A percentile compares a stretch with the other conserved stretches of the same genome.
phyloP scores from a whole-genome alignment of 2,113 vertebrate species.

The Aythya baeri region DNA sequence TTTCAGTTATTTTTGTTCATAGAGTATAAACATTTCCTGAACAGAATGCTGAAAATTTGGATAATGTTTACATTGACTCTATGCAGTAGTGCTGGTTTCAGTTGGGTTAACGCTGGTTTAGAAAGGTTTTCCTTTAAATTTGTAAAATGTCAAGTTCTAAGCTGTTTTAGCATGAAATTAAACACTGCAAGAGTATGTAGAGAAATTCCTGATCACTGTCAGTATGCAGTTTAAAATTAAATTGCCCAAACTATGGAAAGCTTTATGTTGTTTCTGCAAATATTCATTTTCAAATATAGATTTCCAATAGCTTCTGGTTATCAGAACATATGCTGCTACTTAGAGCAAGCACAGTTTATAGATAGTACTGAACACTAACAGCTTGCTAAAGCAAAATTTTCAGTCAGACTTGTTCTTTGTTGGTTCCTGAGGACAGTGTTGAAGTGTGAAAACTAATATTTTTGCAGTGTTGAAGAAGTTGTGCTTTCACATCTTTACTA shows the following conservation, averaged over 20 bases:
- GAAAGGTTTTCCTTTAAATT: not conserved
- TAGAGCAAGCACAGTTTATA: not conserved
- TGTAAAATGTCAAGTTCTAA: not conserved
- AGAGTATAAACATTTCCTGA: not conserved
- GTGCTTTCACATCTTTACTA: not conserved
- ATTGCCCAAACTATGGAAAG: not conserved
- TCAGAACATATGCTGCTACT: conserved; percentile 15
- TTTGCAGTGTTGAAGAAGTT: not conserved
- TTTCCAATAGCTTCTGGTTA: not conserved
- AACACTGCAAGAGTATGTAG: not conserved
- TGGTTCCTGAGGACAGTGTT: not conserved
- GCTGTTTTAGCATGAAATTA: not conserved
- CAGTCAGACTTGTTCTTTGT: not conserved
- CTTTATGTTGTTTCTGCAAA: not conserved
- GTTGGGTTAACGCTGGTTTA: not conserved
- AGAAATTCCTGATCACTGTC: not conserved
- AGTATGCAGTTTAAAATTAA: not conserved
- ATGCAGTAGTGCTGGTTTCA: not conserved
- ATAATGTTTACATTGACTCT: not conserved
- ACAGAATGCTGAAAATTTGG: not conserved
- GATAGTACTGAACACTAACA: not conserved
- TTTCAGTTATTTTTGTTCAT: not conserved
- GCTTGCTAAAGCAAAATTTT: not conserved
- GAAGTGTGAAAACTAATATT: conserved; percentile 9
- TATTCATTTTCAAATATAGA: not conserved